Base-by-base conservation (phyloP, 2,888 invertebrate genomes). In the Apotomis capreana region DNA sequence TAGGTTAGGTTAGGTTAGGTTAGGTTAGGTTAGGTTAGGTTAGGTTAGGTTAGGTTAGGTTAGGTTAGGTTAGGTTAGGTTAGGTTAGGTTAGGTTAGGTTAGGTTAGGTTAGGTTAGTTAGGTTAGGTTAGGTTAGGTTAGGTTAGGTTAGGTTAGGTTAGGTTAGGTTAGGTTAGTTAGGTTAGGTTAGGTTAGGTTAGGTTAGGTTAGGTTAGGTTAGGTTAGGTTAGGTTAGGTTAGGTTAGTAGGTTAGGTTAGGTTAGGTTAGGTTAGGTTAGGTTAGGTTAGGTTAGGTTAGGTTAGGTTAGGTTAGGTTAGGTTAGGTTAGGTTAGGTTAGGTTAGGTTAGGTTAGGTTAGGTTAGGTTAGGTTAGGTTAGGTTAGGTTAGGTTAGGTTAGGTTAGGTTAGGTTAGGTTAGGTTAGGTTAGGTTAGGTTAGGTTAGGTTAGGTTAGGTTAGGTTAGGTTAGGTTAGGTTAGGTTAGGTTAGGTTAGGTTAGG, bases 341-440 rank as follows among this genome's bases (percentile, higher is more conserved):
- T 72, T 68, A 68, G 71, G 68, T 68, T 68, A 68, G 71, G 71
- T 72, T 68, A 68, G 71, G 68, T 72, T 68, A 63, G 71, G 68
- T 72, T 68, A 68, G 71, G 68, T 72, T 68, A 68, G 72, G 72
- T 72, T 68, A 68, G 72, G 72, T 68, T 72, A 68, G 72, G 68
- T 68, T 68, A 68, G 72, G 72, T 72, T 68, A 68, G 72, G 68
- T 68, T 68, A 68, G 72, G 68, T 68, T 72, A 68, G 70, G 72
- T 68, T 68, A 72, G 72, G 72, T 72, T 72, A 72, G 72, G 72
- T 72, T 72, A 72, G 69, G 69, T 73, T 69, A 61, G 69, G 60
- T 69, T 64, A 73, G 73, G 72, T 72, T 72, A 70, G 72, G 72
- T 69, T 73, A 73, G 73, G 73, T 73, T 73, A 58, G 72, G 64